These are phyloP conservation scores for Xiphorhynchus erythropygius DNA, from an alignment of 2,797 vertebrate genomes.

Conservation along the genomic window DNA sequence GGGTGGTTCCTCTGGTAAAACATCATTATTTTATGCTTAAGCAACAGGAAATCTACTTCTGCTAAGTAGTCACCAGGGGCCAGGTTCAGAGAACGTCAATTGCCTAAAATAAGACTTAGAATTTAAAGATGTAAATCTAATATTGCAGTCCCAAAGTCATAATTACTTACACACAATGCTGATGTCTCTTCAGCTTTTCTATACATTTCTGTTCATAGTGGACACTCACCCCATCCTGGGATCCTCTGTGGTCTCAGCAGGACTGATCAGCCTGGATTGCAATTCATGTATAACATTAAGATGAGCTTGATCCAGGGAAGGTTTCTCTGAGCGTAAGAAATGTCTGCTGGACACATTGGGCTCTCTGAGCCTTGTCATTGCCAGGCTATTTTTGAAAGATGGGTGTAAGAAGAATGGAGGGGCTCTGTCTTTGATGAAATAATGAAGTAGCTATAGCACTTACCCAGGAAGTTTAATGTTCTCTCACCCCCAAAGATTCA, in stretches of 20 bases:
- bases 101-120: background rate
- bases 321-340: background rate
- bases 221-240: background rate
- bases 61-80: background rate
- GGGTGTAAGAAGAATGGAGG: background rate
- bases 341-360: fast-evolving
- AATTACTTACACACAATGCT: background rate
- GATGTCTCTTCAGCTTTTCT: background rate
- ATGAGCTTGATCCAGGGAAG: background rate
- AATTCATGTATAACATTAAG: background rate
- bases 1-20: background rate
- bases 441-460: background rate
- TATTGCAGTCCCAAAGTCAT: background rate
- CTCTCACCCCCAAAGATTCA: background rate
- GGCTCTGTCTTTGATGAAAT: background rate
- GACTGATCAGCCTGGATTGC: background rate
- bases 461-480: background rate
- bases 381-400: background rate
- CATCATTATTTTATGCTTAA: background rate
- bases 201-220: background rate
- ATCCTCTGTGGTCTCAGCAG: background rate
- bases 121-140: background rate
- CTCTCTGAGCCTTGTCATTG: background rate
- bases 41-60: background rate
- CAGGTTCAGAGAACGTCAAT: background rate